Evolutionary conservation across 2,797 vertebrate species (phyloP).

Genomic region (Psittacula derbiana): DNA sequence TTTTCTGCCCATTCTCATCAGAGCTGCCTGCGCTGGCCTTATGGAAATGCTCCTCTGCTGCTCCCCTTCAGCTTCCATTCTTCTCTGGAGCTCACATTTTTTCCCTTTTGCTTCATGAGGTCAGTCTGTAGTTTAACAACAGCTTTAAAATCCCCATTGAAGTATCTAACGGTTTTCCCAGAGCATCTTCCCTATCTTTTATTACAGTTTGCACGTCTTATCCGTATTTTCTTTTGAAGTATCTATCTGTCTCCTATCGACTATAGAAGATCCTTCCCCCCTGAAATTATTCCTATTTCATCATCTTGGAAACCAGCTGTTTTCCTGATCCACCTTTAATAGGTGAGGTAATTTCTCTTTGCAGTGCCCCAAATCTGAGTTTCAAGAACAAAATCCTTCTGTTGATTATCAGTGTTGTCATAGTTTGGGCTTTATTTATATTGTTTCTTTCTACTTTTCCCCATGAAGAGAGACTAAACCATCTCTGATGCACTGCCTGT

Average conservation of each 20-base stretch:
- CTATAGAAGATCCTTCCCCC: not conserved
- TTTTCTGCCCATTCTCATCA: not conserved
- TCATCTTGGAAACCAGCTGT: not conserved
- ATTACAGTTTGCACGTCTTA: not conserved
- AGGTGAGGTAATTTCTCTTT: not conserved
- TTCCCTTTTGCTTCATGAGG: not conserved
- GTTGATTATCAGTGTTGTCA: not conserved
- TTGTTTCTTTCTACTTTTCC: slow-evolving; percentile 7
- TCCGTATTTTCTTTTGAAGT: not conserved
- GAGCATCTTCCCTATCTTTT: not conserved
- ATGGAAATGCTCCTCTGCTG: not conserved
- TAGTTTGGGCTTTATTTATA: not conserved
- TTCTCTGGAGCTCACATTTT: not conserved
- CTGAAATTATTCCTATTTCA: not conserved
- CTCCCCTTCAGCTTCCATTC: not conserved
- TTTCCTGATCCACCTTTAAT: not conserved
- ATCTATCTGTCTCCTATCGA: not conserved
- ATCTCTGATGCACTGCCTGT: not conserved
- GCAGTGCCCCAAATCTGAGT: not conserved
- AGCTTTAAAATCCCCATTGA: not conserved
- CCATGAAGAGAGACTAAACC: slow-evolving; percentile 23
- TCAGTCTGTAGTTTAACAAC: not conserved
- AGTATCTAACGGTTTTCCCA: not conserved
- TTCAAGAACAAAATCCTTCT: not conserved
- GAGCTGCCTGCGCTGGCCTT: not conserved